Evolutionary conservation across 2,797 vertebrate genomes (phyloP).

Genomic region (Chelon labrosus): DNA sequence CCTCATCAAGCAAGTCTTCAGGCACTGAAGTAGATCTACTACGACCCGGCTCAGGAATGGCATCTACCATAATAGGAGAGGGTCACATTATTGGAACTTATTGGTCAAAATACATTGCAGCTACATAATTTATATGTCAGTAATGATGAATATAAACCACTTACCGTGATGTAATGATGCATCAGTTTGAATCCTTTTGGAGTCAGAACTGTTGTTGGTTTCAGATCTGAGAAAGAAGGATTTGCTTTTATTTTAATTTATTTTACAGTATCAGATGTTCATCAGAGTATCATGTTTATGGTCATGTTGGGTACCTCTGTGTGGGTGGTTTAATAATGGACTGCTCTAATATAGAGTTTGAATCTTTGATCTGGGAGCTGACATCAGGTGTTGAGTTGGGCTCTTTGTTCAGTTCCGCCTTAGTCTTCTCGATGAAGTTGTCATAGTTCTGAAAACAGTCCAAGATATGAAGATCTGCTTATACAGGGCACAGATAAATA

Average conservation of each 20-base stretch:
- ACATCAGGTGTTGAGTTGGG: conserved; percentile 83
- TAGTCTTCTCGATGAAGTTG: conserved; percentile 96
- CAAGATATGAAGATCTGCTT: neutral
- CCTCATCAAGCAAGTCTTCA: conserved; percentile 73
- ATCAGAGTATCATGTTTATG: neutral
- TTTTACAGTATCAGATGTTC: neutral
- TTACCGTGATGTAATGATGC: conserved; percentile 83
- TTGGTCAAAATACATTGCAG: neutral
- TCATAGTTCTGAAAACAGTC: conserved; percentile 89
- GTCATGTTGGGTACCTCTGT: conserved; percentile 82
- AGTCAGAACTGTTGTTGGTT: conserved; percentile 83
- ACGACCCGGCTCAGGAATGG: conserved; percentile 38
- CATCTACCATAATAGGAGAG: conserved; percentile 54
- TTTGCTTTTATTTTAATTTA: neutral
- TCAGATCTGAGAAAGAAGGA: conserved; percentile 81
- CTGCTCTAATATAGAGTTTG: conserved; percentile 83
- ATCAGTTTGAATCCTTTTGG: conserved; percentile 79
- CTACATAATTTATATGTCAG: neutral
- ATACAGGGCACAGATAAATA: neutral
- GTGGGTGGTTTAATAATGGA: conserved; percentile 83
- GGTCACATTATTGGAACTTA: neutral
- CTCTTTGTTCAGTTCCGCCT: conserved; percentile 92
- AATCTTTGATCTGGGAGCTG: conserved; percentile 88
- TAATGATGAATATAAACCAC: conserved; percentile 24
- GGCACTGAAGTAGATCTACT: conserved; percentile 63